phyloP scores from a whole-genome alignment of 2,113 vertebrate species.

The Scatophagus argus region DNA sequence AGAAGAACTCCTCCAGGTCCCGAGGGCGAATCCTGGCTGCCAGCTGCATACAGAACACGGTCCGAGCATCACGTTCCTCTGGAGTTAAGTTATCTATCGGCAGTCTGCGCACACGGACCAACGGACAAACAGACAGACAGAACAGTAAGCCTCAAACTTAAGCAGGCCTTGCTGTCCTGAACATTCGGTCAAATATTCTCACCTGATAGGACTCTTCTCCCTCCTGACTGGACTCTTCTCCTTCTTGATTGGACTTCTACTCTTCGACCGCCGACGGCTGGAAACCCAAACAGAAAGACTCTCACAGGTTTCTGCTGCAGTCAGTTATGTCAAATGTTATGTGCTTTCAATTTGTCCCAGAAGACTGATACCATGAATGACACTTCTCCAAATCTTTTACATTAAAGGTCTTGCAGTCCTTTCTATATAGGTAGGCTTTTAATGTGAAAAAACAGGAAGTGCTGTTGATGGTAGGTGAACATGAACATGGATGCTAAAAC shows the following conservation, averaged over 20 bases:
- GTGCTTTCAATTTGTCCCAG: too few relatives aligned
- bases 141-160: too few relatives aligned
- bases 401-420: not conserved
- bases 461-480: too few relatives aligned
- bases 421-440: not conserved
- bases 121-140: not conserved
- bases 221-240: constrained; percentile 86
- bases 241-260: constrained; percentile 91
- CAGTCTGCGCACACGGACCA: constrained; percentile 79
- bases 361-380: too few relatives aligned
- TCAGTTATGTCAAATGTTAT: too few relatives aligned
- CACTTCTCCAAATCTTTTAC: not conserved
- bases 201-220: constrained; percentile 90
- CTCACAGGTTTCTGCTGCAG: not conserved
- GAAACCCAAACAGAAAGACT: constrained; percentile 37
- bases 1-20: constrained; percentile 98
- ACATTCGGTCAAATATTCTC: constrained; percentile 11
- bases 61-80: constrained; percentile 95
- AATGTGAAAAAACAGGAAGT: too few relatives aligned
- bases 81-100: constrained; percentile 96
- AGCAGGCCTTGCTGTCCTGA: not conserved
- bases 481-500: too few relatives aligned
- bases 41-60: constrained; percentile 98
- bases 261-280: constrained; percentile 90
- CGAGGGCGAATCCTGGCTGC: constrained; percentile 96